Evolutionary conservation across 2,888 invertebrate species (phyloP).

Genomic region (Eilema griseolum): DNA sequence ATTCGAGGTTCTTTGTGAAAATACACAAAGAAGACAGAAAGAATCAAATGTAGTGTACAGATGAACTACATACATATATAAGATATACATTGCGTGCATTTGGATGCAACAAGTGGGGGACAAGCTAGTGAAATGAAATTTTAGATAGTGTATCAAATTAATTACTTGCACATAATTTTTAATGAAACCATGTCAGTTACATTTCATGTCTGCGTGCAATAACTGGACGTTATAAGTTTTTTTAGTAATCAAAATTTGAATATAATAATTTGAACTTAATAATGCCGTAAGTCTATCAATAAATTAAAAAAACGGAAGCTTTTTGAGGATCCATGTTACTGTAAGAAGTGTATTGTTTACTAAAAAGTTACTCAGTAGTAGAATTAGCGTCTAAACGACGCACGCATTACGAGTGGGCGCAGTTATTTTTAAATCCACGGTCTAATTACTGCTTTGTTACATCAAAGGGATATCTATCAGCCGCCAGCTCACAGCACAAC

Average conservation of each 20-base stretch:
- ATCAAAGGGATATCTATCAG: conserved; percentile 62
- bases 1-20: not conserved
- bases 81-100: not conserved
- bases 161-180: conserved; percentile 8
- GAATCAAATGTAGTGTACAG: not conserved
- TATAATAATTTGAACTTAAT: not conserved
- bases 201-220: not conserved
- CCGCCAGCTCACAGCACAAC: conserved; percentile 65
- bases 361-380: conserved; percentile 20
- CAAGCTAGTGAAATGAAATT: not conserved
- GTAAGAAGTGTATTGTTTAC: conserved; percentile 6
- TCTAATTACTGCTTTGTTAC: conserved; percentile 68
- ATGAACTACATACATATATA: not conserved
- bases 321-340: not conserved
- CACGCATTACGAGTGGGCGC: conserved; percentile 56
- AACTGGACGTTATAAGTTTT: not conserved
- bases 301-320: not conserved
- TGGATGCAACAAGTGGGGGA: not conserved
- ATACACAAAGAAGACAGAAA: not conserved
- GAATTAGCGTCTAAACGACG: conserved; percentile 47
- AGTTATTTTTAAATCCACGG: conserved; percentile 66
- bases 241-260: not conserved
- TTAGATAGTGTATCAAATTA: not conserved
- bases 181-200: conserved; percentile 1
- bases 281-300: not conserved